A percentile compares a stretch with the other conserved stretches of the same genome.
Evolutionary conservation across 1,140 invertebrate species (phyloP).

Genomic region (Schlechtendalia chinensis): DNA sequence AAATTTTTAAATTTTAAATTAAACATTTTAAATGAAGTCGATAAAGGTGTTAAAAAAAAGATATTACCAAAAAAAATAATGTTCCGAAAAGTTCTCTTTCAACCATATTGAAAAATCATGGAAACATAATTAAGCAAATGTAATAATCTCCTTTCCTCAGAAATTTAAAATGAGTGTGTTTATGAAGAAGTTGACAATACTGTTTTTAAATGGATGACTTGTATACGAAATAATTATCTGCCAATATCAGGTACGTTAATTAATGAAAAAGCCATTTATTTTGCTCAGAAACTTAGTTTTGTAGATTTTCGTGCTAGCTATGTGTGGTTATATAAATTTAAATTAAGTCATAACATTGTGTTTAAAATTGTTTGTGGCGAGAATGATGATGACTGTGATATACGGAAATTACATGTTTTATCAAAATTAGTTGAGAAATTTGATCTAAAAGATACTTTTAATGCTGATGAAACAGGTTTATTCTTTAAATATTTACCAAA

Average conservation of each 20-base stretch:
- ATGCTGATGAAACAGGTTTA: too few species aligned
- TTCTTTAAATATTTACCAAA: too few species aligned
- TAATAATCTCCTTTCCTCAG: neutral
- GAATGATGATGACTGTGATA: too few species aligned
- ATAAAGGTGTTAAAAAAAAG: constrained; percentile 20
- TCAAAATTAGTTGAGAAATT: too few species aligned
- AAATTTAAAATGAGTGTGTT: neutral
- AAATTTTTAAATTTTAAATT: constrained; percentile 4
- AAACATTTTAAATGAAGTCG: neutral
- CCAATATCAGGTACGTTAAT: constrained; percentile 1
- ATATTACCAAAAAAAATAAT: too few species aligned
- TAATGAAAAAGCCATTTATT: neutral
- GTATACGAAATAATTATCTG: constrained; percentile 3
- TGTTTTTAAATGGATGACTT: constrained; percentile 8
- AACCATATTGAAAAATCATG: constrained; percentile 3
- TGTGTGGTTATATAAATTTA: too few species aligned
- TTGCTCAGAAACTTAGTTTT: too few species aligned
- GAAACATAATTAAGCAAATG: neutral
- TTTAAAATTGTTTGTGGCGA: too few species aligned
- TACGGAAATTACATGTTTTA: too few species aligned
- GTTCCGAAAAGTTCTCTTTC: constrained; percentile 7
- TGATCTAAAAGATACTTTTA: too few species aligned
- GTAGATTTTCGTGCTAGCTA: too few species aligned
- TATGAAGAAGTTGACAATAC: neutral
- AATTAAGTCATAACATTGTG: too few species aligned